phyloP scores from a whole-genome alignment of 2,888 invertebrate species.

The Kuschelorhynchus macadamiae region DNA sequence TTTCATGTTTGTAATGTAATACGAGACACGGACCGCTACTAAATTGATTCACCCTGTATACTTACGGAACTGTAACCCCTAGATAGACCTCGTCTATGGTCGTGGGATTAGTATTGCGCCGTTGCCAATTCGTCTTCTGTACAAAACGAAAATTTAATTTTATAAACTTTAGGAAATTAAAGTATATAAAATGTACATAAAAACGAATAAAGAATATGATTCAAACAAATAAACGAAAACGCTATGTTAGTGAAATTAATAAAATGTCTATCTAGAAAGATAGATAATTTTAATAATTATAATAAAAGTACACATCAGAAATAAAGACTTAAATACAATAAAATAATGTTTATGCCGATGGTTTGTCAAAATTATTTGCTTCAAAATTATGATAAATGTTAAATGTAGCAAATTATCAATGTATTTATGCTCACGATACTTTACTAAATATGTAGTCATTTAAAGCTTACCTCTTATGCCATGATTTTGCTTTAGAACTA shows the following conservation, averaged over 20 bases:
- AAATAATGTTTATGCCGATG: too few species aligned
- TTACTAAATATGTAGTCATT: too few species aligned
- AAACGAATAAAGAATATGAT: slow-evolving; percentile 3
- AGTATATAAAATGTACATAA: slow-evolving; percentile 22
- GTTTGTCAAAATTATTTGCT: too few species aligned
- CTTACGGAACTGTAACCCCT: slow-evolving; percentile 11
- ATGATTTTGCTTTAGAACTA: too few species aligned
- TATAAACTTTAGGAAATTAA: slow-evolving; percentile 29
- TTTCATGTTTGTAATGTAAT: slow-evolving; percentile 5
- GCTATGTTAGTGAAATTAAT: slow-evolving; percentile 19
- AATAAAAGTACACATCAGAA: too few species aligned
- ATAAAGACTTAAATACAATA: too few species aligned
- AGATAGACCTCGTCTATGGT: slow-evolving; percentile 37
- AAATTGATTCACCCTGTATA: not conserved
- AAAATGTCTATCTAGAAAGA: too few species aligned
- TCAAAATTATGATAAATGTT: too few species aligned
- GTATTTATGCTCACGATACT: too few species aligned
- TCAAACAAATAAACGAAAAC: not conserved
- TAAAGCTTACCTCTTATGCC: too few species aligned
- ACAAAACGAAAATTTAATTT: slow-evolving; percentile 33
- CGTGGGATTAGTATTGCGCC: slow-evolving; percentile 51
- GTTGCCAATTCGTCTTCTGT: slow-evolving; percentile 50
- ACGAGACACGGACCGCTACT: not conserved
- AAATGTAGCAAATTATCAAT: too few species aligned
- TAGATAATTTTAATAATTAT: too few species aligned